Percentiles rank a stretch among this genome's conserved stretches.
Conservation (phyloP, 1,140 invertebrate genomes). For the Contarinia nasturtii region DNA sequence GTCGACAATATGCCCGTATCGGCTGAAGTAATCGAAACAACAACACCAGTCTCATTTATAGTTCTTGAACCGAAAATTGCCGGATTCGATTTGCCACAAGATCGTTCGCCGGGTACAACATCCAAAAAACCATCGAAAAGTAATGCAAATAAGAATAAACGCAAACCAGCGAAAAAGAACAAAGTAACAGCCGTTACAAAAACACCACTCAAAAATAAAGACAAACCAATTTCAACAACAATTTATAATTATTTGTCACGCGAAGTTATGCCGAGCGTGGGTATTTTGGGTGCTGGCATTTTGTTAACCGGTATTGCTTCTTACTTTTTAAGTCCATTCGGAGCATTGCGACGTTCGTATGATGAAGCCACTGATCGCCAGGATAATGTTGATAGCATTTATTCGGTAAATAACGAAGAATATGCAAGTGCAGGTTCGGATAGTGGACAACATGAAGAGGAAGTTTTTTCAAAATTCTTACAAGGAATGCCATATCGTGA, state of each 20-base stretch:
- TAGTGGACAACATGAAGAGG: slow-evolving; percentile 47
- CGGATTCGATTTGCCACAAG: slow-evolving; percentile 31
- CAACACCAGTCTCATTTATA: slow-evolving; percentile 9
- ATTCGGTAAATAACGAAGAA: slow-evolving; percentile 40
- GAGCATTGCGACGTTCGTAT: slow-evolving; percentile 41
- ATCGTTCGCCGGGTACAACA: slow-evolving; percentile 24
- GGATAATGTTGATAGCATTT: slow-evolving; percentile 37
- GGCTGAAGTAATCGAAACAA: slow-evolving; percentile 8
- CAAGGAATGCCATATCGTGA: slow-evolving; percentile 39
- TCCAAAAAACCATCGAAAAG: slow-evolving; percentile 27
- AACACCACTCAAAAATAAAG: slow-evolving; percentile 25
- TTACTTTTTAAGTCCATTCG: slow-evolving; percentile 47
- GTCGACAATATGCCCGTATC: neutral
- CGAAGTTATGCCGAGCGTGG: slow-evolving; percentile 60
- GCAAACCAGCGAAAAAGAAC: slow-evolving; percentile 23
- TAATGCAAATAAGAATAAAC: slow-evolving; percentile 26
- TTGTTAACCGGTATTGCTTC: slow-evolving; percentile 50
- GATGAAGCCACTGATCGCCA: slow-evolving; percentile 22
- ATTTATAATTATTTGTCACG: slow-evolving; percentile 58
- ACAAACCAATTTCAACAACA: slow-evolving; percentile 42
- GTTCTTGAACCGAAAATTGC: slow-evolving; percentile 32
- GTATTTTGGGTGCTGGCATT: slow-evolving; percentile 50
- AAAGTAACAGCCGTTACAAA: slow-evolving; percentile 15
- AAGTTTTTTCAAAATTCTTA: slow-evolving; percentile 49
- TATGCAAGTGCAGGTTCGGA: slow-evolving; percentile 31